Conservation (phyloP, 2,888 invertebrate genomes). For the Icerya purchasi region DNA sequence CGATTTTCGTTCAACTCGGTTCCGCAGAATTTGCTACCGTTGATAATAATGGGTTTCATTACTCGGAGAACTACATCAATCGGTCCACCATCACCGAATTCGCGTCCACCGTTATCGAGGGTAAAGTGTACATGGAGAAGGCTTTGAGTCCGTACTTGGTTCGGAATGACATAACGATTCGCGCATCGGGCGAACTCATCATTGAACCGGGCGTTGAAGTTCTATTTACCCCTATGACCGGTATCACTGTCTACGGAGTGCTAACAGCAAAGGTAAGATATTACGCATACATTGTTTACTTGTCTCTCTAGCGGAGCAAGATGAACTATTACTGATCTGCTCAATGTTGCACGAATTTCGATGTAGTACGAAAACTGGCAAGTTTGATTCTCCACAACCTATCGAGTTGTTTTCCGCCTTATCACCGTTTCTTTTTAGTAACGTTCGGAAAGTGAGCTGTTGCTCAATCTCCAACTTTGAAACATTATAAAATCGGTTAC, state of each 20-base stretch:
- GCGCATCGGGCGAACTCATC: constrained; percentile 52
- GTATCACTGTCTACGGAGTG: constrained; percentile 77
- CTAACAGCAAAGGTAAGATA: constrained; percentile 65
- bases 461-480: no score
- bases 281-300: no score
- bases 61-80: not conserved
- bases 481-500: no score
- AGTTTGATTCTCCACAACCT: no score
- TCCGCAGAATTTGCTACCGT: not conserved
- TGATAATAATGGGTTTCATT: not conserved
- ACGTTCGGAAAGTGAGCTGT: no score
- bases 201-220: constrained; percentile 80
- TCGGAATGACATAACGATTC: constrained; percentile 57
- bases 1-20: not conserved
- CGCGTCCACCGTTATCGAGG: not conserved
- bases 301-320: no score
- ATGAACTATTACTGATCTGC: no score
- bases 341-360: no score
- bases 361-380: no score
- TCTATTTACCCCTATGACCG: constrained; percentile 74
- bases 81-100: constrained; percentile 2
- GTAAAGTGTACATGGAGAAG: constrained; percentile 5
- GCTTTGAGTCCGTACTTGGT: constrained; percentile 46
- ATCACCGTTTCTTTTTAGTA: no score
- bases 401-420: no score